Conservation (phyloP, 2,888 invertebrate genomes). For the Orgyia antiqua region DNA sequence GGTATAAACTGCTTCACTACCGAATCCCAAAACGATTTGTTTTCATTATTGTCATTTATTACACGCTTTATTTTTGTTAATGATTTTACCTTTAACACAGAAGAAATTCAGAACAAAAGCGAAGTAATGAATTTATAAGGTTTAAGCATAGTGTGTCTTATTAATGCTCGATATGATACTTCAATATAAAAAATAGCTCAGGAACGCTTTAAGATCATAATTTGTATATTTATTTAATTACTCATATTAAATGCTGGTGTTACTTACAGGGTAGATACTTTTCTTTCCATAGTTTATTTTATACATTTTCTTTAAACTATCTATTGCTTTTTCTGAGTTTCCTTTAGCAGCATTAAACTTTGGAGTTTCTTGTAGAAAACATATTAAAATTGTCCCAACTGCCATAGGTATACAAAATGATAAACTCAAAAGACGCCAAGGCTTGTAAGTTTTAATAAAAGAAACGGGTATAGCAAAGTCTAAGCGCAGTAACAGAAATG, state of each 20-base stretch:
- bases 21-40: slow-evolving; percentile 38
- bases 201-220: no score
- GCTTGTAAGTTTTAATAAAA: slow-evolving; percentile 66
- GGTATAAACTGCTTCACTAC: slow-evolving; percentile 58
- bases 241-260: no score
- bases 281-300: slow-evolving; percentile 19
- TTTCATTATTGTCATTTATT: neutral
- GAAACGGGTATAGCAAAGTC: slow-evolving; percentile 37
- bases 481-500: slow-evolving; percentile 16
- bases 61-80: slow-evolving; percentile 9
- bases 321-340: slow-evolving; percentile 68
- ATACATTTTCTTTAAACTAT: no score
- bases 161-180: no score
- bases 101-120: no score
- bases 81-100: slow-evolving; percentile 22
- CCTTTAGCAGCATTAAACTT: slow-evolving; percentile 81
- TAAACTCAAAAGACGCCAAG: slow-evolving; percentile 83
- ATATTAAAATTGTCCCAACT: no score
- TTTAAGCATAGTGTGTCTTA: no score
- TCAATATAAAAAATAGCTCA: no score
- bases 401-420: slow-evolving; percentile 25
- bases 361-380: slow-evolving; percentile 84
- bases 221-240: no score
- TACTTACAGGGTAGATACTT: neutral
- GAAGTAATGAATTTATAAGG: no score